A percentile compares a stretch with the other conserved stretches of the same genome.
These are phyloP conservation scores for Argyra leucocephala DNA, from an alignment of 2,888 invertebrate species.

Conservation along the genomic window DNA sequence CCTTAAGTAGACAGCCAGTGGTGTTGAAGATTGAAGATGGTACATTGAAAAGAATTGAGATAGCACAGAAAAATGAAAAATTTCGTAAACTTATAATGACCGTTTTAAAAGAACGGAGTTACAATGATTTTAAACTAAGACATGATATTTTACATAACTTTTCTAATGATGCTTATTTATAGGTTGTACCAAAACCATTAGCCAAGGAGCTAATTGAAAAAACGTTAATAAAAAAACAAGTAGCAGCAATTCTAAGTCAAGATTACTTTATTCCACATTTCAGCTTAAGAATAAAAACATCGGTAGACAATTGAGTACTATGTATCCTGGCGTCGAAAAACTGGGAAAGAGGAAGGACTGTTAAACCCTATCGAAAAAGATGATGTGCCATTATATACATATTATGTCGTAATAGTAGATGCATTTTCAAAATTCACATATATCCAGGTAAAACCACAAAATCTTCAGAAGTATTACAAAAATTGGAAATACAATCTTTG, in stretches of 20 bases:
- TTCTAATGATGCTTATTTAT: conserved; percentile 18
- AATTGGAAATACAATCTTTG: not conserved
- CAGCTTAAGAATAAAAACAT: conserved; percentile 10
- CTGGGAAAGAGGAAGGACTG: no score
- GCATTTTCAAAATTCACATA: no score
- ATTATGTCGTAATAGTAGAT: no score
- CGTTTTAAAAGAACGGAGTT: conserved; percentile 16
- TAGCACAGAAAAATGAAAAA: conserved; percentile 18
- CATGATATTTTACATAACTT: conserved; percentile 18
- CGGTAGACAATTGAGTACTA: conserved; percentile 20
- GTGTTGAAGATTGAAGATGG: not conserved
- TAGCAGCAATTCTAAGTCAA: conserved; percentile 13
- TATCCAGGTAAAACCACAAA: no score
- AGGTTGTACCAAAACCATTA: conserved; percentile 13
- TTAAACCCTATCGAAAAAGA: no score
- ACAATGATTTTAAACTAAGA: conserved; percentile 18
- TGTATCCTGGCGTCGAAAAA: conserved; percentile 13
- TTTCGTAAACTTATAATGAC: conserved; percentile 14
- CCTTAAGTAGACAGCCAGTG: conserved; percentile 7
- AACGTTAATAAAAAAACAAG: conserved; percentile 17
- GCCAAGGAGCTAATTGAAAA: conserved; percentile 13
- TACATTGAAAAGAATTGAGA: conserved; percentile 13
- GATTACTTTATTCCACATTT: conserved; percentile 18
- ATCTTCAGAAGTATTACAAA: not conserved
- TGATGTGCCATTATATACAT: no score